Percentiles rank a stretch among this genome's conserved stretches.
Evolutionary conservation across 1,140 invertebrate species (phyloP).

Genomic region (Pogonognathellus flavescens): DNA sequence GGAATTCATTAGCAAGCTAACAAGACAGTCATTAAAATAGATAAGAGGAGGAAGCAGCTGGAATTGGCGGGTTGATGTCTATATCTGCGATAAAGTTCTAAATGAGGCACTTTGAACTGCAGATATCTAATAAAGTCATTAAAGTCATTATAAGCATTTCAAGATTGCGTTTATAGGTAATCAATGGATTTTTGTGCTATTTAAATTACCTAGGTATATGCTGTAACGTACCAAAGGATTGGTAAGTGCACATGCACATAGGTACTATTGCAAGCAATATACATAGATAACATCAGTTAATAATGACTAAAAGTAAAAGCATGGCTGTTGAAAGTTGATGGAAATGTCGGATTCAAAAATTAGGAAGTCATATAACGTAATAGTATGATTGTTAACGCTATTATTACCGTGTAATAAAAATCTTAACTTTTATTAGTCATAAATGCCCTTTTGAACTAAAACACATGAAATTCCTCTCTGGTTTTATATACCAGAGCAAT

Average conservation of each 20-base stretch:
- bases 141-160: neutral
- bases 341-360: neutral
- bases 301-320: neutral
- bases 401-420: slow-evolving; percentile 23
- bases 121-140: slow-evolving; percentile 9
- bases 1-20: neutral
- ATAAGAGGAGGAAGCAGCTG: neutral
- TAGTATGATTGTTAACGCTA: neutral
- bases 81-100: neutral
- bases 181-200: neutral
- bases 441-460: slow-evolving; percentile 17
- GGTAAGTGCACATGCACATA: neutral
- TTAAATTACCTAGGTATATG: no score
- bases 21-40: neutral
- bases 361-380: slow-evolving; percentile 30
- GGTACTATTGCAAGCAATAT: neutral
- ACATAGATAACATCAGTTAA: neutral
- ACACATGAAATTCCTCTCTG: neutral
- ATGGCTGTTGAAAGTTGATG: neutral
- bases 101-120: slow-evolving; percentile 8
- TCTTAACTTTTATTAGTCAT: slow-evolving; percentile 26
- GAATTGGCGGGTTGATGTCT: no score
- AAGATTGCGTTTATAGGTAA: neutral
- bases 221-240: no score
- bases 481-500: neutral